Percentiles rank a stretch among this genome's conserved stretches.
Conservation (phyloP, 2,888 invertebrate species). For the Drosophila eohydei region DNA sequence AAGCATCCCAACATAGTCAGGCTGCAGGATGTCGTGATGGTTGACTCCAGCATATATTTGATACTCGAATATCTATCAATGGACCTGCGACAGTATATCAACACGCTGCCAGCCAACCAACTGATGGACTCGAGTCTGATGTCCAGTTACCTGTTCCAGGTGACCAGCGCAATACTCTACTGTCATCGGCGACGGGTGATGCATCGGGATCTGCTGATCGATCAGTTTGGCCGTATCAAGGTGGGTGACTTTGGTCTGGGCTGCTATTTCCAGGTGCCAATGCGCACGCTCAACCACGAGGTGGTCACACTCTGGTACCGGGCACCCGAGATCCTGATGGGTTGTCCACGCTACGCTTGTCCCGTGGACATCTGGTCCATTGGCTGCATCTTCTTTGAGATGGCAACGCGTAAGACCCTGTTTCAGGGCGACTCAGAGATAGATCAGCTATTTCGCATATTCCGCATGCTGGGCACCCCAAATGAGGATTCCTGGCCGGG, state of each 20-base stretch:
- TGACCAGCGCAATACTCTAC: slow-evolving; percentile 93
- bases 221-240: slow-evolving; percentile 93
- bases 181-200: slow-evolving; percentile 95
- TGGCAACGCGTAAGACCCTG: slow-evolving; percentile 90
- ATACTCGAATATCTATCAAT: slow-evolving; percentile 97
- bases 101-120: slow-evolving; percentile 86
- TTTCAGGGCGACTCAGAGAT: slow-evolving; percentile 98
- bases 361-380: slow-evolving; percentile 98
- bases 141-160: slow-evolving; percentile 92
- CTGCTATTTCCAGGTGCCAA: slow-evolving; percentile 94
- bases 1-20: slow-evolving; percentile 95
- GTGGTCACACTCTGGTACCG: slow-evolving; percentile 98
- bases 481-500: slow-evolving; percentile 93
- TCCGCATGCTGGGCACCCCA: slow-evolving; percentile 96
- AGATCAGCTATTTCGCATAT: slow-evolving; percentile 98
- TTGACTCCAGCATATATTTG: slow-evolving; percentile 92
- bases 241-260: slow-evolving; percentile 97
- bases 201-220: slow-evolving; percentile 95
- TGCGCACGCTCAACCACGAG: slow-evolving; percentile 96
- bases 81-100: slow-evolving; percentile 87
- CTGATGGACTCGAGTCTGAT: slow-evolving; percentile 90
- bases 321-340: slow-evolving; percentile 96
- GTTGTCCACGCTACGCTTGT: slow-evolving; percentile 94
- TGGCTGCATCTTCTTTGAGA: slow-evolving; percentile 97
- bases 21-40: slow-evolving; percentile 93